Percentiles rank a stretch among this genome's conserved stretches.
phyloP scores from a whole-genome alignment of 92 coral and sea anemone genomes.

The Nematostella vectensis region DNA sequence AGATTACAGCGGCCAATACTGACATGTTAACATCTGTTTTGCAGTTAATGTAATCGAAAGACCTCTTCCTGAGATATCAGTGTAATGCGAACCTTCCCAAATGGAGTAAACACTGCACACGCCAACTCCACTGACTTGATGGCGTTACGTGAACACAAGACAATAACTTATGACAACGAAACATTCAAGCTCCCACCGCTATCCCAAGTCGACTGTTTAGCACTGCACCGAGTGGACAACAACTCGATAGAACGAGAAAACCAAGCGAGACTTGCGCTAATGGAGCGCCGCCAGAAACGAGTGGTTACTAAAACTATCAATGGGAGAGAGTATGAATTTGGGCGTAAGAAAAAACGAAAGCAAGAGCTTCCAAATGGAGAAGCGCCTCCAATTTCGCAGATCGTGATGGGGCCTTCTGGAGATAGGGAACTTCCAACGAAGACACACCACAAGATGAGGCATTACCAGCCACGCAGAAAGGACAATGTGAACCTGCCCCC shows the following conservation, averaged over 20 bases:
- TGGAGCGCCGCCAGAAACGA: conserved; percentile 9
- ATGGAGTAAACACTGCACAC: too few relatives aligned
- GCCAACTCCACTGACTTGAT: neutral
- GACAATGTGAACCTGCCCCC: conserved; percentile 21
- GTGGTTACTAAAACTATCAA: conserved; percentile 1
- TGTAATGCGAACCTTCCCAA: too few relatives aligned
- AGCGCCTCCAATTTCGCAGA: conserved; percentile 48
- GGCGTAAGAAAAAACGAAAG: conserved; percentile 7
- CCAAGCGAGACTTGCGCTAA: conserved; percentile 1
- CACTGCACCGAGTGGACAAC: conserved; percentile 26
- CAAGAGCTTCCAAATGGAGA: conserved; percentile 3
- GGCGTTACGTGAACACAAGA: neutral
- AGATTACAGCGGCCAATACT: too few relatives aligned
- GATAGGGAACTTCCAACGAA: neutral
- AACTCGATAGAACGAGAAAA: conserved; percentile 6
- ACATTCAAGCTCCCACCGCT: conserved; percentile 30
- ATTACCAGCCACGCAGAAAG: neutral
- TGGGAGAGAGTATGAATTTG: conserved; percentile 12
- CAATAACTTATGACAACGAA: conserved; percentile 1
- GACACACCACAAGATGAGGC: neutral
- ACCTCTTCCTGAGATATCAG: too few relatives aligned
- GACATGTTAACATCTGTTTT: too few relatives aligned
- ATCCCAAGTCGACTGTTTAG: conserved; percentile 52
- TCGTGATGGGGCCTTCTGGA: conserved; percentile 36
- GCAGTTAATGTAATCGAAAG: too few relatives aligned